These are phyloP conservation scores for Caerostris darwini DNA, from an alignment of 1,140 invertebrate genomes.

Conservation along the genomic window DNA sequence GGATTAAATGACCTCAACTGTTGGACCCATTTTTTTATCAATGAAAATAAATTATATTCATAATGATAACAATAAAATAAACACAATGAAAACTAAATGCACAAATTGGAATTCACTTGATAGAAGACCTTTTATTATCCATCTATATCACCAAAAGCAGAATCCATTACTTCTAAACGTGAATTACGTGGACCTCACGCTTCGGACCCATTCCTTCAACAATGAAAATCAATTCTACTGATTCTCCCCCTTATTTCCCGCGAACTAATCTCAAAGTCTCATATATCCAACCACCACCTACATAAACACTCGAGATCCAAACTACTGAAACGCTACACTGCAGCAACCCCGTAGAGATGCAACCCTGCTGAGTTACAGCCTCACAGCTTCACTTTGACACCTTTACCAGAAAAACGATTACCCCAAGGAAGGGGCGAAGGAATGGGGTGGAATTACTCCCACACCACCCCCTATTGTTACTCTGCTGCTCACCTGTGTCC, in stretches of 20 bases:
- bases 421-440: neutral
- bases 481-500: slow-evolving; percentile 10
- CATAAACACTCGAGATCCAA: neutral
- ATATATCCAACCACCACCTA: neutral
- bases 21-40: too few species aligned
- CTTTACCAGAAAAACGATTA: slow-evolving; percentile 34
- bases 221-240: neutral
- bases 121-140: too few species aligned
- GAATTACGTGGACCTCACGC: neutral
- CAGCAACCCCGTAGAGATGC: neutral
- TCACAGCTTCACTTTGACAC: slow-evolving; percentile 38
- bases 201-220: neutral
- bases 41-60: too few species aligned
- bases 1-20: too few species aligned
- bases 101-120: too few species aligned
- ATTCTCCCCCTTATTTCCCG: neutral
- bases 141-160: too few species aligned
- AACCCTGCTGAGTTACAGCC: neutral
- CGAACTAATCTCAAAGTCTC: neutral
- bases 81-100: too few species aligned
- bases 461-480: neutral
- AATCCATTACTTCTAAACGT: neutral
- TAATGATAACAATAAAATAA: too few species aligned
- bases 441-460: neutral
- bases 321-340: neutral